These are phyloP conservation scores for Babylonia areolata DNA, from an alignment of 1,140 invertebrate species.

Conservation along the genomic window DNA sequence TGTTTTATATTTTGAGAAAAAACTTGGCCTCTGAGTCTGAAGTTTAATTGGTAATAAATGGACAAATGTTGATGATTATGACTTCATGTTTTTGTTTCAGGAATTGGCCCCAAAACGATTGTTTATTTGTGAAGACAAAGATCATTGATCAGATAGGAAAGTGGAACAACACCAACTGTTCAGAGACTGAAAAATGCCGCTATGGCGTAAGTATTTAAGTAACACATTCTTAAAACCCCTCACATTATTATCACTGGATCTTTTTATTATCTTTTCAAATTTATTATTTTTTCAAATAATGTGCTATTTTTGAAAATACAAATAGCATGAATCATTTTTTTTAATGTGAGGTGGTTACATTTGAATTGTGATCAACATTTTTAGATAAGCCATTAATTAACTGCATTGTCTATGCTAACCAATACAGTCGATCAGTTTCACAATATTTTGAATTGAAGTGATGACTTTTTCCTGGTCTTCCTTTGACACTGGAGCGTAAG, in stretches of 20 bases:
- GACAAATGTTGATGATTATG: too few relatives aligned
- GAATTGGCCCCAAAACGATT: neutral
- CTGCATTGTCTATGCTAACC: too few relatives aligned
- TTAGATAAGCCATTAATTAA: neutral
- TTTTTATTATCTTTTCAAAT: neutral
- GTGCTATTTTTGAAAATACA: too few relatives aligned
- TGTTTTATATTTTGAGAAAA: too few relatives aligned
- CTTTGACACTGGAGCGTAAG: too few relatives aligned
- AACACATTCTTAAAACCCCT: neutral
- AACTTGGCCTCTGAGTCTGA: too few relatives aligned
- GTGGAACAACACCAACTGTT: conserved; percentile 51
- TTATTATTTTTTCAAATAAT: neutral
- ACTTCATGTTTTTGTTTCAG: neutral
- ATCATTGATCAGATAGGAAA: conserved; percentile 49
- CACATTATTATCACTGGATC: neutral
- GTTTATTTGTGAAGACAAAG: conserved; percentile 41
- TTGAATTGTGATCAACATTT: neutral
- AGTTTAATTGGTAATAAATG: too few relatives aligned
- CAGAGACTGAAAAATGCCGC: conserved; percentile 74
- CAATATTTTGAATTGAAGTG: too few relatives aligned
- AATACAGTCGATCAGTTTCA: too few relatives aligned
- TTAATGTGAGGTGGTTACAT: neutral
- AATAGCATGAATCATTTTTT: neutral
- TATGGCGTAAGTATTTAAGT: conserved; percentile 68
- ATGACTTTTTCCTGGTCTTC: too few relatives aligned